These are phyloP conservation scores for Drosophila orena DNA, from an alignment of 1,140 invertebrate species.

Conservation along the genomic window DNA sequence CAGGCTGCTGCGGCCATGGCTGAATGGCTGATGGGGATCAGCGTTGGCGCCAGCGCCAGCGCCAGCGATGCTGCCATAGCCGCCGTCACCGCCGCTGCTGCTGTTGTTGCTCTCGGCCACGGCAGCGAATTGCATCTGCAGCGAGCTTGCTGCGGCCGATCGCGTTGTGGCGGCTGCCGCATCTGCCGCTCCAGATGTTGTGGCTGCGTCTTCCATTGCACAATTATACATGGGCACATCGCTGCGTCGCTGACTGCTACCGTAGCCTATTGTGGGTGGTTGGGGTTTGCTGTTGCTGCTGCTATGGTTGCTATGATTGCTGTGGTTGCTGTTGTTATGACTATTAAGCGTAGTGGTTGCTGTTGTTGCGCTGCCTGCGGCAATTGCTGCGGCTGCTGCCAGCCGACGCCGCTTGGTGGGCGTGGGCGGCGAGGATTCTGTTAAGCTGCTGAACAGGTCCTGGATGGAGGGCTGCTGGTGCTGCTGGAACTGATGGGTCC, in stretches of 20 bases:
- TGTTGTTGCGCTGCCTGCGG: constrained; percentile 50
- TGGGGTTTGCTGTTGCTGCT: constrained; percentile 33
- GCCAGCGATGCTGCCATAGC: constrained; percentile 62
- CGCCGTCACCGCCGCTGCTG: constrained; percentile 26
- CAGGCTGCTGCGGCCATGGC: constrained; percentile 39
- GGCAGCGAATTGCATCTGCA: constrained; percentile 85
- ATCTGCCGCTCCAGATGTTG: constrained; percentile 23
- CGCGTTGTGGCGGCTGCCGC: constrained; percentile 18
- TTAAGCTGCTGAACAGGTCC: constrained; percentile 69
- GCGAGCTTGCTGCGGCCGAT: constrained; percentile 50
- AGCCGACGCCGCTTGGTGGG: constrained; percentile 59
- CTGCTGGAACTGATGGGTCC: constrained; percentile 36
- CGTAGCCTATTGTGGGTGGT: constrained; percentile 35
- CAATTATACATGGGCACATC: constrained; percentile 51
- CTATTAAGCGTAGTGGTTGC: constrained; percentile 73
- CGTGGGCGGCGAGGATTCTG: constrained; percentile 68
- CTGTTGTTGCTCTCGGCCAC: constrained; percentile 76
- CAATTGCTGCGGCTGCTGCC: constrained; percentile 43
- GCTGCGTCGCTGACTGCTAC: constrained; percentile 42
- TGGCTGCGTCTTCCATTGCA: constrained; percentile 60
- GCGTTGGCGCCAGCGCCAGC: constrained; percentile 71
- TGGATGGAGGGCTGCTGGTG: constrained; percentile 50
- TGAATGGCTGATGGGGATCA: constrained; percentile 56
- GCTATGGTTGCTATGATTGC: constrained; percentile 25
- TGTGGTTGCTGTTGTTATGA: constrained; percentile 54